Conservation (phyloP, 2,113 vertebrate species). For the Epinephelus fuscoguttatus region DNA sequence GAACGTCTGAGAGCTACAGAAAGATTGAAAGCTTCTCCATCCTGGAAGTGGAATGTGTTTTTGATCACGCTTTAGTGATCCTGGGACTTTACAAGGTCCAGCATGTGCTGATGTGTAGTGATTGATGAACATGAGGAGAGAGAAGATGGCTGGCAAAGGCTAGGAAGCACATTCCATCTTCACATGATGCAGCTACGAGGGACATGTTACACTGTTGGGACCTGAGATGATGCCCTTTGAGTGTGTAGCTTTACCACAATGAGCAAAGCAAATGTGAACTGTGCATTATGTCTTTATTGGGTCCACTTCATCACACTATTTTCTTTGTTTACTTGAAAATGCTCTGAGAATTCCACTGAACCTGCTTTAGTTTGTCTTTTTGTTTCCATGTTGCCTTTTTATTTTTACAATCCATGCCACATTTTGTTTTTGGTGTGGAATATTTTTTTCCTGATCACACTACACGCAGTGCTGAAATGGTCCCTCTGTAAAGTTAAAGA, state of each 20-base stretch:
- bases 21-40: slow-evolving; percentile 42
- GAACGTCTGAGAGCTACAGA: slow-evolving; percentile 27
- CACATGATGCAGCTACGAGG: slow-evolving; percentile 20
- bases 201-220: slow-evolving; percentile 15
- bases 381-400: slow-evolving; percentile 66
- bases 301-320: slow-evolving; percentile 47
- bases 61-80: slow-evolving; percentile 64
- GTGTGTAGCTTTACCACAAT: slow-evolving; percentile 26
- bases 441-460: slow-evolving; percentile 10
- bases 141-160: slow-evolving; percentile 25
- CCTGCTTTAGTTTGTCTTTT: slow-evolving; percentile 56
- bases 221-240: slow-evolving; percentile 23
- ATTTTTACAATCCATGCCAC: slow-evolving; percentile 6
- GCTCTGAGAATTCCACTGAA: slow-evolving; percentile 73
- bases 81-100: slow-evolving; percentile 44
- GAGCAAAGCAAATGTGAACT: slow-evolving; percentile 66
- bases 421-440: slow-evolving; percentile 22
- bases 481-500: slow-evolving; percentile 35
- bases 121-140: slow-evolving; percentile 58
- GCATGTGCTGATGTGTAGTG: slow-evolving; percentile 31
- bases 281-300: slow-evolving; percentile 36
- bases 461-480: slow-evolving; percentile 57
- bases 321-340: slow-evolving; percentile 75
- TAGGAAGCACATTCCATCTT: slow-evolving; percentile 55
- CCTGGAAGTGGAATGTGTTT: slow-evolving; percentile 59